Evolutionary conservation across 2,888 invertebrate genomes (phyloP), one percentile per base, ranked within the genome.

Genomic region (Hermodice carunculata): DNA sequence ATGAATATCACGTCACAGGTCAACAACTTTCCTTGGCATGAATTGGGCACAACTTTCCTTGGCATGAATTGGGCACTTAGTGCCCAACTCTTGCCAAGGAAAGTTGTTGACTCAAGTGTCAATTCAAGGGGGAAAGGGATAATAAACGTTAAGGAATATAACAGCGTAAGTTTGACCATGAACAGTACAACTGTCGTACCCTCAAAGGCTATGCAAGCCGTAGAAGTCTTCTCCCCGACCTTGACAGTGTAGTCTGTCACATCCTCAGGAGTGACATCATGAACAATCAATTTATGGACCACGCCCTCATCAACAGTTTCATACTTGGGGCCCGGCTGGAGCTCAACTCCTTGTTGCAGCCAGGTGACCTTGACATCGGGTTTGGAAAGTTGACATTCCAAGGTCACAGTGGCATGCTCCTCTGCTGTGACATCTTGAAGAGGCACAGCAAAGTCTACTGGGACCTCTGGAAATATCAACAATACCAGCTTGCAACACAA

Each of bases 361-460:
- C 97, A 97, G 70, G 92, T 91, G 1, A 96, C 95, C 59, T 94
- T 87, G 19, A 96, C 96, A 84, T 97, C 96, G 48, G 96, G 96
- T 88, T 96, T 96, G 26, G 95, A 95, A 17, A 97, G 88, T 85
- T 96, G 95, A 74, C 96, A 93, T 79, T 94, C 93, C 83, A 98
- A 95, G 34, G 90, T 91, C 0, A 94, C 95, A 76, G 71, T 74
- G 22, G 76, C 74, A 24, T 75, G 67, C 64, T 81, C 81, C 32
- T 73, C 66, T 26, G 79, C 72, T 6, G 43, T n/a, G 14, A 24
- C 53, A 52, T 64, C 73, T 3, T 40, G 40, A 2, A 60, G 51
- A 14, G 43, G 44, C 11, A 31, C 31, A 28, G 42, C 29, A 42
- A 60, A 60, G 17, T 31, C 51, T 17, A 44, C 40, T 2, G 60